A percentile compares a stretch with the other conserved stretches of the same genome.
Conservation (phyloP, 2,113 vertebrate species). For the Thryonomys swinderianus region DNA sequence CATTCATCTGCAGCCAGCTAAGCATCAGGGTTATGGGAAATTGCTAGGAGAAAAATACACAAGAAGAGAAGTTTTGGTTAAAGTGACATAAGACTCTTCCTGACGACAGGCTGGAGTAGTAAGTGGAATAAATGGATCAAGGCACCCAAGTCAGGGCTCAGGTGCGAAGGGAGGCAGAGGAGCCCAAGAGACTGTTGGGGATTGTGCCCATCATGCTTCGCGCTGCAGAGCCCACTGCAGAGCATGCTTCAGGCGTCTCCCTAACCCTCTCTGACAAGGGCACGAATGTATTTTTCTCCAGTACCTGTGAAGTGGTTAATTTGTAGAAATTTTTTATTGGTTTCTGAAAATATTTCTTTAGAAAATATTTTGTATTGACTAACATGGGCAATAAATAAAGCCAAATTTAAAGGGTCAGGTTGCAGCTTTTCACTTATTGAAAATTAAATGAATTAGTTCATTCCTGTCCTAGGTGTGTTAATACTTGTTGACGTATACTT, state of each 20-base stretch:
- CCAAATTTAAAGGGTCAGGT: background rate
- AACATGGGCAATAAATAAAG: background rate
- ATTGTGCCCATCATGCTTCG: background rate
- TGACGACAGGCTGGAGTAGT: background rate
- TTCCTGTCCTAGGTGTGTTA: background rate
- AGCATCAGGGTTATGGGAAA: background rate
- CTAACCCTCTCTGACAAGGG: background rate
- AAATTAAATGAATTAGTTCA: background rate
- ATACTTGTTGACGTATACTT: background rate
- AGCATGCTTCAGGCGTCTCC: background rate
- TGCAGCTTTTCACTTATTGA: background rate
- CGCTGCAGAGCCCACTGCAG: background rate
- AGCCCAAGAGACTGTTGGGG: background rate
- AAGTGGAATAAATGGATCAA: background rate
- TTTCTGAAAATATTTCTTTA: conserved; percentile 1
- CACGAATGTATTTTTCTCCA: background rate
- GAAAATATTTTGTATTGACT: background rate
- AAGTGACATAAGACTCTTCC: background rate
- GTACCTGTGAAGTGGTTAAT: background rate
- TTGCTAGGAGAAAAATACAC: background rate
- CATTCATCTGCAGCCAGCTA: background rate
- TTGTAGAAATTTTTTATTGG: background rate
- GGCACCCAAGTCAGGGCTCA: background rate
- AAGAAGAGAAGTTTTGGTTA: background rate
- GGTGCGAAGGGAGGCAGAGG: background rate